phyloP scores from a whole-genome alignment of 2,888 invertebrate species.

The Acronicta aceris region DNA sequence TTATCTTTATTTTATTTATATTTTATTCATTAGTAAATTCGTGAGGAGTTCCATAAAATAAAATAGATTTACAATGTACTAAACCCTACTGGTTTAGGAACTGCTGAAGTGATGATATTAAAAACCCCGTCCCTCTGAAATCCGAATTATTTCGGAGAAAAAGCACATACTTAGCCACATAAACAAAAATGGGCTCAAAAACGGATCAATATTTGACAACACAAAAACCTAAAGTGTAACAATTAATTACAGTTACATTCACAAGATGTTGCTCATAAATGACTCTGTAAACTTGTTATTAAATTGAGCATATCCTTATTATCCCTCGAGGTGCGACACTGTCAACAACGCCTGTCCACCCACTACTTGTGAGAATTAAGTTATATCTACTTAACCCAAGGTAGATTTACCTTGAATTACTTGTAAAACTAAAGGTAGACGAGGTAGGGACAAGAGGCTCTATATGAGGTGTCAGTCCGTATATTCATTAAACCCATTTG shows the following conservation, averaged over 20 bases:
- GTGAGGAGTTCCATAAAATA: too few species aligned
- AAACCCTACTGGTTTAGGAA: too few species aligned
- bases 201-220: constrained; percentile 10
- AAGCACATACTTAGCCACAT: too few species aligned
- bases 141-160: neutral
- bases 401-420: constrained; percentile 26
- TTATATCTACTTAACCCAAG: constrained; percentile 18
- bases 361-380: constrained; percentile 31
- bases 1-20: too few species aligned
- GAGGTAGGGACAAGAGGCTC: constrained; percentile 13
- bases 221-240: constrained; percentile 17
- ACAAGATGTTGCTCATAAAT: constrained; percentile 31
- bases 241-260: constrained; percentile 22
- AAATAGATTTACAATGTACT: too few species aligned
- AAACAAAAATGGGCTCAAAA: neutral
- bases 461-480: constrained; percentile 42
- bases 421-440: constrained; percentile 25
- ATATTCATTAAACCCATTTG: constrained; percentile 49
- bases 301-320: constrained; percentile 47
- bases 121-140: too few species aligned
- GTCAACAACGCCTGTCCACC: constrained; percentile 24
- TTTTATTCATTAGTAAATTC: too few species aligned
- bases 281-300: constrained; percentile 41
- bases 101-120: too few species aligned
- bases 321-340: constrained; percentile 28